These are phyloP conservation scores for Leptoclinus maculatus DNA, from an alignment of 2,797 vertebrate genomes.

Conservation along the genomic window DNA sequence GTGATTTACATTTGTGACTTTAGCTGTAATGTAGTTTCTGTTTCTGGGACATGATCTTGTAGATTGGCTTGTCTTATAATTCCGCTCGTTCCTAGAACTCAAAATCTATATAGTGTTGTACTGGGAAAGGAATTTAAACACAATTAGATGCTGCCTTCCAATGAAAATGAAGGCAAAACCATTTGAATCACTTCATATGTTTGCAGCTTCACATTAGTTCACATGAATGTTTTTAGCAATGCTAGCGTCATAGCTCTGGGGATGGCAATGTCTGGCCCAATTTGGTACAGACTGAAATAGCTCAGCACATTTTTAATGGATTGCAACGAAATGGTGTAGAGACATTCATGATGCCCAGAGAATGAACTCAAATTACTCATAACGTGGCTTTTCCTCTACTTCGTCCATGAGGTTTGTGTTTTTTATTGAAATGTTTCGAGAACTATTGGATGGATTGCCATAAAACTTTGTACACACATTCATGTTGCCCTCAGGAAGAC, in stretches of 20 bases:
- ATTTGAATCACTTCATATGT: neutral
- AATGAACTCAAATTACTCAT: too few relatives aligned
- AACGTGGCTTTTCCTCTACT: too few relatives aligned
- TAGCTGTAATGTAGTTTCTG: slow-evolving; percentile 21
- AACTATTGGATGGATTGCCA: too few relatives aligned
- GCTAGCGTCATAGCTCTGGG: neutral
- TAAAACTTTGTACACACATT: too few relatives aligned
- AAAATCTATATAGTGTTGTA: neutral
- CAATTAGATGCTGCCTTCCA: neutral
- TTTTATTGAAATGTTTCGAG: too few relatives aligned
- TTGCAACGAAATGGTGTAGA: neutral
- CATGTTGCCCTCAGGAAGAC: too few relatives aligned
- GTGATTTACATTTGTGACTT: slow-evolving; percentile 54
- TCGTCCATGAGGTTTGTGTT: too few relatives aligned
- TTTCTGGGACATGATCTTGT: slow-evolving; percentile 20
- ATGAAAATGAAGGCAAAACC: neutral
- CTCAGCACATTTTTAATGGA: neutral
- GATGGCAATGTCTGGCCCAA: neutral
- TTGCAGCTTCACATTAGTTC: neutral
- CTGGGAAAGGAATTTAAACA: neutral
- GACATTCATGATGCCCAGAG: neutral
- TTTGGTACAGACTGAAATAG: neutral
- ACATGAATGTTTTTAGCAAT: neutral
- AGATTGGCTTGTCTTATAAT: slow-evolving; percentile 6
- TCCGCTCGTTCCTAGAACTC: slow-evolving; percentile 6